A percentile compares a stretch with the other conserved stretches of the same genome.
These are phyloP conservation scores for Drosophila leontia DNA, from an alignment of 1,140 invertebrate species.

Conservation along the genomic window DNA sequence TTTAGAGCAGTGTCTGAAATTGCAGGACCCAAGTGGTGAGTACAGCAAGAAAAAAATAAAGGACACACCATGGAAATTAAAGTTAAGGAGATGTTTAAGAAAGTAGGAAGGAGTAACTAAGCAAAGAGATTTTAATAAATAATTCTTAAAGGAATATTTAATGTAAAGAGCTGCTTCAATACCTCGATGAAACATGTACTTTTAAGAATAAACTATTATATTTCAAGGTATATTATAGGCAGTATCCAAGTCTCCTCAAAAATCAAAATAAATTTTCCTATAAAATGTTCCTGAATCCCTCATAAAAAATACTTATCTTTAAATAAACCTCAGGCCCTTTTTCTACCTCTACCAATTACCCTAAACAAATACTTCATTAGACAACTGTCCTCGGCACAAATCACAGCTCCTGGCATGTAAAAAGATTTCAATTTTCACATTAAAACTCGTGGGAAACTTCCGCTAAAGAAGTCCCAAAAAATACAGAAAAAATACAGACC, in stretches of 20 bases:
- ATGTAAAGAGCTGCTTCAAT: neutral
- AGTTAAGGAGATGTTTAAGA: constrained; percentile 11
- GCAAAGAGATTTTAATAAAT: neutral
- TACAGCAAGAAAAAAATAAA: constrained; percentile 1
- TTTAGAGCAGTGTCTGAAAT: constrained; percentile 68
- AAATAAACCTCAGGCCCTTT: neutral
- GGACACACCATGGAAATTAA: constrained; percentile 25
- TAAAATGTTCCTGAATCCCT: neutral
- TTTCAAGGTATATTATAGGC: too few species aligned
- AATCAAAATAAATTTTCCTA: too few species aligned
- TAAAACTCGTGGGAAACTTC: constrained; percentile 76
- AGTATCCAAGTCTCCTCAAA: too few species aligned
- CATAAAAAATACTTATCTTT: constrained; percentile 9
- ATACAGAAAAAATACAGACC: neutral
- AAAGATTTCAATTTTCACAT: constrained; percentile 49
- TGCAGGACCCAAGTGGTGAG: constrained; percentile 66
- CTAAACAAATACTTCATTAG: constrained; percentile 44
- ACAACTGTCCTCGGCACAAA: constrained; percentile 17
- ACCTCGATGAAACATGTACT: neutral
- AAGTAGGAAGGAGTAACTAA: neutral
- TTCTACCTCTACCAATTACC: constrained; percentile 19
- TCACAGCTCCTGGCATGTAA: constrained; percentile 24
- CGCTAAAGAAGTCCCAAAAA: constrained; percentile 20
- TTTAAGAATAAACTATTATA: neutral
- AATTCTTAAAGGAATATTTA: neutral